Conservation (phyloP, 2,797 vertebrate species). For the Otolemur crassicaudatus region DNA sequence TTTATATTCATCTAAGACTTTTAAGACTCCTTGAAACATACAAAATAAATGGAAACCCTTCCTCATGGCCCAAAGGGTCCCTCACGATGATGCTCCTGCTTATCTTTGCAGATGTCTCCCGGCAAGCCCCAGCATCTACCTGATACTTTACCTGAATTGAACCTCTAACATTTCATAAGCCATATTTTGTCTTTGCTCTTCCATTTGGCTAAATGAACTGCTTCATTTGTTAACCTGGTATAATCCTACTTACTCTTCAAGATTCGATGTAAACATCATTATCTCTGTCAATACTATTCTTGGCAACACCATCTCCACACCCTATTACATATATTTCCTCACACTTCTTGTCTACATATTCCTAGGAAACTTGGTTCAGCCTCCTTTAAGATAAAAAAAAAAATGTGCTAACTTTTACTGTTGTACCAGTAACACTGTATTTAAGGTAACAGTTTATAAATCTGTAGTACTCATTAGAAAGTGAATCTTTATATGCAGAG, state of each 20-base stretch:
- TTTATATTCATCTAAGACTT: slow-evolving; percentile 18
- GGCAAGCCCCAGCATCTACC: background rate
- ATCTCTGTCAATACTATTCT: background rate
- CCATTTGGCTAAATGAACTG: background rate
- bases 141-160: background rate
- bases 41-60: background rate
- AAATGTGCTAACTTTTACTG: background rate
- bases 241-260: background rate
- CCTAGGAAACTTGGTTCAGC: background rate
- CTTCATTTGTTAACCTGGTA: background rate
- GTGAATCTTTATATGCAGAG: background rate
- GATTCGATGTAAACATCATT: background rate
- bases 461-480: background rate
- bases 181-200: background rate
- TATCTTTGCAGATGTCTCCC: background rate
- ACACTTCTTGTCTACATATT: background rate
- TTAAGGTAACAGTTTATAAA: background rate
- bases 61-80: background rate
- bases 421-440: background rate
- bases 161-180: background rate
- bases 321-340: background rate
- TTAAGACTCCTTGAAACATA: background rate
- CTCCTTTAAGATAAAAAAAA: background rate
- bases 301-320: background rate
- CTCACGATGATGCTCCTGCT: background rate